These are phyloP conservation scores for Leptinotarsa peninsularis DNA, from an alignment of 2,888 invertebrate genomes.

Conservation along the genomic window DNA sequence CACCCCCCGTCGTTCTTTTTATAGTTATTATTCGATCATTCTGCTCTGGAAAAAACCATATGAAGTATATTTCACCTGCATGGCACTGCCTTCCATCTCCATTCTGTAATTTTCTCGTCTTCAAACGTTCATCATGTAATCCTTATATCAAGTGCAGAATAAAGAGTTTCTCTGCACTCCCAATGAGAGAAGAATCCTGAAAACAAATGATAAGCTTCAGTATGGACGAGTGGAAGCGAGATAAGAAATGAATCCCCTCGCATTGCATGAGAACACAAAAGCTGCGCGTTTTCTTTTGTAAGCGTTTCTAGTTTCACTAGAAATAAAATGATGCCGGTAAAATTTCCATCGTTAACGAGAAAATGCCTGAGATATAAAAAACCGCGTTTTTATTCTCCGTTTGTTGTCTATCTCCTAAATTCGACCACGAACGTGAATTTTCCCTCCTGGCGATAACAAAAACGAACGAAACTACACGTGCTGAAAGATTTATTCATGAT, in stretches of 20 bases:
- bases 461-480: slow-evolving; percentile 12
- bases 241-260: not conserved
- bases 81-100: not conserved
- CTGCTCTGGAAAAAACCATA: not conserved
- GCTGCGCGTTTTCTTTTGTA: slow-evolving; percentile 18
- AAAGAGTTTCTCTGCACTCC: not conserved
- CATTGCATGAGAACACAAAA: slow-evolving; percentile 15
- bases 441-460: slow-evolving; percentile 10
- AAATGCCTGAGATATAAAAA: slow-evolving; percentile 19
- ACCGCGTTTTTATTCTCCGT: slow-evolving; percentile 11
- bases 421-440: slow-evolving; percentile 2
- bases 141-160: not conserved
- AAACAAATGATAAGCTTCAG: slow-evolving; percentile 15
- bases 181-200: slow-evolving; percentile 1
- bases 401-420: slow-evolving; percentile 18
- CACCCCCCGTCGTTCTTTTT: no score
- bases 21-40: no score
- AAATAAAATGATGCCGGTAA: slow-evolving; percentile 17
- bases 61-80: not conserved
- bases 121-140: slow-evolving; percentile 13
- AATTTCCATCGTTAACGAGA: slow-evolving; percentile 27
- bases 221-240: slow-evolving; percentile 2
- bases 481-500: slow-evolving; percentile 18
- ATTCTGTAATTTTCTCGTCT: not conserved
- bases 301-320: slow-evolving; percentile 13